Evolutionary conservation across 2,113 vertebrate genomes (phyloP), one percentile per base, ranked within the genome.

Genomic region (Ciconia maguari): DNA sequence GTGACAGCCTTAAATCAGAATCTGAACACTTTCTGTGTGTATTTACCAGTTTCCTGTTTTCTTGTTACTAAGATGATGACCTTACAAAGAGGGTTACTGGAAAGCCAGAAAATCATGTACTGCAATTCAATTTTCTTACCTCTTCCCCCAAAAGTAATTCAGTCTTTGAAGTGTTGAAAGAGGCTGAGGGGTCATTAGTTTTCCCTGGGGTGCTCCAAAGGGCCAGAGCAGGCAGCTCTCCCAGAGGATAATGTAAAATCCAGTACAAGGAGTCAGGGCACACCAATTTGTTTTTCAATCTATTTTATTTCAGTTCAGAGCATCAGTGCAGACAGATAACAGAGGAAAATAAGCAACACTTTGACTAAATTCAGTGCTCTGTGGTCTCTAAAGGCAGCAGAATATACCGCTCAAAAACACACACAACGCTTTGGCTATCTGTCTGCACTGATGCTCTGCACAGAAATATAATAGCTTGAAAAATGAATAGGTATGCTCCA

Each of bases 201-300:
- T 80, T 60, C 95, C 82, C 93, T 62, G 48, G 91, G 91, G 89
- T 36, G 96, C 87, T 93, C 87, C 75, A 69, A 91, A 90, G 93
- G 54, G 89, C 70, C 34, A 66, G 93, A 60, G 52, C 77, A 94
- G 51, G 85, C 91, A 80, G 78, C n/a, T 65, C 55, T 30, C 80
- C 36, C 87, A 66, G 58, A 86, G 83, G 85, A 86, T 48, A 84
- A 97, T 75, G 82, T 90, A 92, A 97, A 96, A 97, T 80, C 97
- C 92, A 65, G 92, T 22, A 71, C 11, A 3, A 93, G 72, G 82
- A 96, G 95, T 72, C 80, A 94, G 75, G 79, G 64, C 93, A 97
- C 54, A 93, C 89, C 96, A 96, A 98, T 98, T 97, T 97, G 97
- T 90, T 98, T 98, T 98, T 93, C 98, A 97, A 97, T 98, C 97